These are phyloP conservation scores for Bufo gargarizans DNA, from an alignment of 2,113 vertebrate species.

Conservation along the genomic window DNA sequence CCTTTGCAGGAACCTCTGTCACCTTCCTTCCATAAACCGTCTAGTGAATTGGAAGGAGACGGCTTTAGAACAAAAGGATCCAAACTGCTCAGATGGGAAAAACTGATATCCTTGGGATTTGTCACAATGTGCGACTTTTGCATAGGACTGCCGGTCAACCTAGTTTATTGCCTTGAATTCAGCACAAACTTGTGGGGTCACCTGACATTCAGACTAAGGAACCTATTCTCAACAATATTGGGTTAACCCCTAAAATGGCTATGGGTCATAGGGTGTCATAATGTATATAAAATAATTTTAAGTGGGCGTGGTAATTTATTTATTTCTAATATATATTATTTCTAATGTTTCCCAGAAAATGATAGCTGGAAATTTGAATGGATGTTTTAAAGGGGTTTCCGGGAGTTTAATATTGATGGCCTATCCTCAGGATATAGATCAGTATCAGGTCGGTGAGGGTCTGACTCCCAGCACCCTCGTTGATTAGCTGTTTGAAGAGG, in stretches of 20 bases:
- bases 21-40: slow-evolving; percentile 20
- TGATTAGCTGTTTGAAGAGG: too few relatives aligned
- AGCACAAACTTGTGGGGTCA: neutral
- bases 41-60: slow-evolving; percentile 9
- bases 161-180: neutral
- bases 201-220: neutral
- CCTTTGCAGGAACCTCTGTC: slow-evolving; percentile 70
- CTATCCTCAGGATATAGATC: too few relatives aligned
- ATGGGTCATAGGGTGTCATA: too few relatives aligned
- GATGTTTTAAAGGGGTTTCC: too few relatives aligned
- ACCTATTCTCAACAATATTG: too few relatives aligned
- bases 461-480: too few relatives aligned
- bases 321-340: too few relatives aligned
- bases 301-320: neutral
- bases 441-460: too few relatives aligned
- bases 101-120: neutral
- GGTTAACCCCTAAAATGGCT: too few relatives aligned
- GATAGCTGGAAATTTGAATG: too few relatives aligned
- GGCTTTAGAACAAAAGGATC: neutral
- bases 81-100: neutral
- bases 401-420: too few relatives aligned
- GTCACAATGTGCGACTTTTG: neutral
- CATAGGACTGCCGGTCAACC: neutral
- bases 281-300: neutral
- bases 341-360: too few relatives aligned